These are phyloP conservation scores for Zapornia atra DNA, from an alignment of 2,113 vertebrate genomes.

Conservation along the genomic window DNA sequence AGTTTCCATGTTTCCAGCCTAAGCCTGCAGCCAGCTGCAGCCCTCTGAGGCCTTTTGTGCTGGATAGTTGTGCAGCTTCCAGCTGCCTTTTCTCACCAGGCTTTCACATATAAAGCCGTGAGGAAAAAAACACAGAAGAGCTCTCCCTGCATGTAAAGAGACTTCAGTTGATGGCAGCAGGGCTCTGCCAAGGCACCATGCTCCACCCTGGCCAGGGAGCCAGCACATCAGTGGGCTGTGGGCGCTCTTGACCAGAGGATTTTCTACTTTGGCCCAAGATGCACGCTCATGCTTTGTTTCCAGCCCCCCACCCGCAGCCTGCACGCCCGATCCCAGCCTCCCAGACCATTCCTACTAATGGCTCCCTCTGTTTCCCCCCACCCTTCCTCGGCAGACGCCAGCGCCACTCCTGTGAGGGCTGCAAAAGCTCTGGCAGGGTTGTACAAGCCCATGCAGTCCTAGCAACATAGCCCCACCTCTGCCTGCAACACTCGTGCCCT, in stretches of 20 bases:
- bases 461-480: background rate
- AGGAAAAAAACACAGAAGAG: background rate
- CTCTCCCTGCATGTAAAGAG: background rate
- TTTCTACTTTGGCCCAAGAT: background rate
- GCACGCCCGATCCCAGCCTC: background rate
- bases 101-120: background rate
- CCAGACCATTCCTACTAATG: background rate
- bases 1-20: background rate
- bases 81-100: background rate
- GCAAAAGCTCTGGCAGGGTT: rapidly evolving
- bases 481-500: rapidly evolving
- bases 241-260: background rate
- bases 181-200: background rate
- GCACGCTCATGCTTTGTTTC: rapidly evolving
- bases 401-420: background rate
- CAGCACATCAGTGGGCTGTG: background rate
- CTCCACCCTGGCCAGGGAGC: background rate
- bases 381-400: background rate
- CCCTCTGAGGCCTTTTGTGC: background rate
- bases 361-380: background rate
- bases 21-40: background rate
- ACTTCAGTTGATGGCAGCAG: background rate
- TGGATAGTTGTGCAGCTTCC: background rate
- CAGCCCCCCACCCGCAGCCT: background rate
- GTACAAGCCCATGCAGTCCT: rapidly evolving